Evolutionary conservation across 1,140 invertebrate species (phyloP), one percentile per base, ranked within the genome.

Genomic region (Ridgeia piscesae): DNA sequence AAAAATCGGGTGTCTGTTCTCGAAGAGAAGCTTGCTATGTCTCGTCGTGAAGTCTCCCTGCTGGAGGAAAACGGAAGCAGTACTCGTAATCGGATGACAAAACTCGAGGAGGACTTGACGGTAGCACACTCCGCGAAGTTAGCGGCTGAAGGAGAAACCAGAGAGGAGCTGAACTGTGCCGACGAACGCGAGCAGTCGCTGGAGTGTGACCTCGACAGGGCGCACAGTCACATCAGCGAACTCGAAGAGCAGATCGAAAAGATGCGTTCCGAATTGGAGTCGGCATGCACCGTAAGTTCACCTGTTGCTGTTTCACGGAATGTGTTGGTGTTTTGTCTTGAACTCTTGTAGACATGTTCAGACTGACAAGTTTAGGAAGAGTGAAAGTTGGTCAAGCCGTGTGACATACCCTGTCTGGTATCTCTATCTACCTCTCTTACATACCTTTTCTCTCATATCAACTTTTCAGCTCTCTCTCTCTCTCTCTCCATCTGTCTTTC

Each of bases 21-120:
- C 31, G 91, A 92, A 34, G 77, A 92, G 48, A 92, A 92, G 58
- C 91, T 92, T 34, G 48, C 77, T 6, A 17, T 92, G 50, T 92
- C 91, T 31, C 42, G 91, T 33, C 42, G 77, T 14, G 91, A 92
- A 88, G 91, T 92, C 1, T 0, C 33, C n/a, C 9, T 35, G 34
- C 58, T 92, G 8, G 91, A 92, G 91, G 91, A 92, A 89, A 33
- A 77, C 27, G 50, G 48, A 48, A 21, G 2, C 31, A 34, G 21
- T 33, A 31, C 33, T 88, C 31, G 77, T 11, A 92, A 92, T 92
- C 91, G 91, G 42, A 14, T 33, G n/a, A 77, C 91, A 1, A 48
- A 92, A 33, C 33, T 92, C 21, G 91, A 92, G 33, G 91, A 92
- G 58, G 33, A 92, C 21, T 34, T 92, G 58, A n/a, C 34, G 34